Percentiles rank a stretch among this genome's conserved stretches.
phyloP scores from a whole-genome alignment of 2,888 invertebrate species.

The Mythimna albipuncta region DNA sequence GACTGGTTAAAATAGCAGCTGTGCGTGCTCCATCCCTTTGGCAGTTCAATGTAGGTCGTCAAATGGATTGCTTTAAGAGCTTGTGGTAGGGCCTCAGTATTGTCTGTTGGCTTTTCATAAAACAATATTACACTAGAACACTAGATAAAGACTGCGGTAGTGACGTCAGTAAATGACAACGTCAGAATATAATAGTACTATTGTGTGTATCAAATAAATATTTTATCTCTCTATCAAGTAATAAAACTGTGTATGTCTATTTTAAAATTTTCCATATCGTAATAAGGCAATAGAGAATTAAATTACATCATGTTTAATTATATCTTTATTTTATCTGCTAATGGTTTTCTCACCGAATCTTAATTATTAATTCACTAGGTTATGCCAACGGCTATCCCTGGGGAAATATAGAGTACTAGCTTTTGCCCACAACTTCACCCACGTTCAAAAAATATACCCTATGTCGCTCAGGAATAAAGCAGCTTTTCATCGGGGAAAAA shows the following conservation, averaged over 20 bases:
- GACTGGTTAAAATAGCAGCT: too few relatives aligned
- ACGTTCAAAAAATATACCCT: too few relatives aligned
- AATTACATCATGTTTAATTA: constrained; percentile 3
- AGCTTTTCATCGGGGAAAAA: too few relatives aligned
- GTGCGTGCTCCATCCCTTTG: too few relatives aligned
- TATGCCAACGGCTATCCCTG: too few relatives aligned
- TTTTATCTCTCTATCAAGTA: not conserved
- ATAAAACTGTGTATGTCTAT: not conserved
- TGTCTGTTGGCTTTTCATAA: not conserved
- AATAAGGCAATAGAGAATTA: not conserved
- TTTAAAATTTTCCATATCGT: constrained; percentile 1
- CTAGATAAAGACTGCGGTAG: not conserved
- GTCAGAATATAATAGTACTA: not conserved
- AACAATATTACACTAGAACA: not conserved
- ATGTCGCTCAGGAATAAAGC: too few relatives aligned
- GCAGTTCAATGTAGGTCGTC: too few relatives aligned
- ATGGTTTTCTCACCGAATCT: not conserved
- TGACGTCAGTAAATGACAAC: not conserved
- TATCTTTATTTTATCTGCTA: constrained; percentile 1
- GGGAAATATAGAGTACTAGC: too few relatives aligned
- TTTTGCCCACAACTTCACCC: too few relatives aligned
- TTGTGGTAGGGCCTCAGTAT: not conserved
- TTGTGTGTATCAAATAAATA: not conserved
- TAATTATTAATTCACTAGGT: not conserved
- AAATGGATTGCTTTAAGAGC: too few relatives aligned